Evolutionary conservation across 2,113 vertebrate species (phyloP).

Genomic region (Stigmatopora argus): DNA sequence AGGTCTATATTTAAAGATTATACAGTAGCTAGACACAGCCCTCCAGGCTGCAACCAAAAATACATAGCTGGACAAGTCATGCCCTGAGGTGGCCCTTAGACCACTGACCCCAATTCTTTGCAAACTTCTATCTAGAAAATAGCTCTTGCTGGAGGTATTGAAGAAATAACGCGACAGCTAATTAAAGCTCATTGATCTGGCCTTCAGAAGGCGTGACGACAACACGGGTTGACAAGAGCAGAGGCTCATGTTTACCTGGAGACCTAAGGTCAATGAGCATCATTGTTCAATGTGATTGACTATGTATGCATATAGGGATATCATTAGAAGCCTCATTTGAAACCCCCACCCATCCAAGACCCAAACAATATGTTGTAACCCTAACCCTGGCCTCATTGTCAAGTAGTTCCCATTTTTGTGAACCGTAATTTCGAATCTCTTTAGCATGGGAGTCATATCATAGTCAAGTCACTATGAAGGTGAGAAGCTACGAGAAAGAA

Average conservation of each 20-base stretch:
- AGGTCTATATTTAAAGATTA: not conserved
- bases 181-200: constrained; percentile 57
- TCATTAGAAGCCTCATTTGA: not conserved
- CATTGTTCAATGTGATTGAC: not conserved
- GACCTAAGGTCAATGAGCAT: constrained; percentile 66
- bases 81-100: constrained; percentile 21
- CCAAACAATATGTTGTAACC: not conserved
- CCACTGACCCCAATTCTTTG: constrained; percentile 4
- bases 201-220: constrained; percentile 54
- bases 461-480: not conserved
- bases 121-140: constrained; percentile 35
- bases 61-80: constrained; percentile 36
- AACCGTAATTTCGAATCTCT: not conserved
- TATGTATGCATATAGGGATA: not conserved
- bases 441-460: not conserved
- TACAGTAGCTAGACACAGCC: not conserved
- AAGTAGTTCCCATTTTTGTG: not conserved
- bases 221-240: constrained; percentile 61
- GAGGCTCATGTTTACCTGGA: constrained; percentile 36
- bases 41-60: constrained; percentile 40
- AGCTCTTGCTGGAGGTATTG: constrained; percentile 46
- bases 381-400: not conserved
- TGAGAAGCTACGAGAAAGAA: not conserved
- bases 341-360: not conserved
- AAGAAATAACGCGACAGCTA: constrained; percentile 16